These are phyloP conservation scores for Terrapene triunguis DNA, from an alignment of 2,113 vertebrate species.

Conservation along the genomic window DNA sequence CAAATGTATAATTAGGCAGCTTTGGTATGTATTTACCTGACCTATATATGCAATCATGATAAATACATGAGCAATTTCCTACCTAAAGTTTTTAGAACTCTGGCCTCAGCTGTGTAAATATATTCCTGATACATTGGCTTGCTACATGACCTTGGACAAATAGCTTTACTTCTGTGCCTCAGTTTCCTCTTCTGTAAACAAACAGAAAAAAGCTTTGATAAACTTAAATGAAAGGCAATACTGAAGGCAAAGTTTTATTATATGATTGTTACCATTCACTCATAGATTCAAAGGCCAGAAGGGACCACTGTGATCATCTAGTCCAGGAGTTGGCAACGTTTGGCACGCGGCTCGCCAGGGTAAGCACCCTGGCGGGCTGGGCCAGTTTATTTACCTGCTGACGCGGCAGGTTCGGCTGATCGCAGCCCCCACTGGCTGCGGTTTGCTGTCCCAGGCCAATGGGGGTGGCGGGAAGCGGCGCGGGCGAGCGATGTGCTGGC, in stretches of 20 bases:
- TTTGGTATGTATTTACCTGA: not conserved
- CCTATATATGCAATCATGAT: fast-evolving
- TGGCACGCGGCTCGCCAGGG: too few species aligned
- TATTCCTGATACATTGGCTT: not conserved
- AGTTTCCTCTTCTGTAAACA: not conserved
- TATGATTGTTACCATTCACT: not conserved
- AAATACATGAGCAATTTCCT: not conserved
- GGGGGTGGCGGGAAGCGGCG: too few species aligned
- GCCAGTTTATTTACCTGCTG: too few species aligned
- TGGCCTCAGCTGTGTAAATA: not conserved
- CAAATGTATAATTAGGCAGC: not conserved
- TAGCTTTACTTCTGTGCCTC: not conserved
- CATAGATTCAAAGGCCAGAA: not conserved
- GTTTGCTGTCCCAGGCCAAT: too few species aligned
- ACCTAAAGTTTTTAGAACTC: not conserved
- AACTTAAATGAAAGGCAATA: not conserved
- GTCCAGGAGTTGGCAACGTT: too few species aligned
- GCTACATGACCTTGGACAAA: not conserved
- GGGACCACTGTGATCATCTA: not conserved
- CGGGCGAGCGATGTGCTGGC: too few species aligned
- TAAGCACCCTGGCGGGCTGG: too few species aligned
- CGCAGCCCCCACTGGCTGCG: too few species aligned
- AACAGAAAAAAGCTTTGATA: not conserved
- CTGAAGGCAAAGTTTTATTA: not conserved
- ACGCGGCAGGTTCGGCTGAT: too few species aligned